Base-by-base conservation (phyloP, 1,140 invertebrate species). In the Macrobrachium nipponense region DNA sequence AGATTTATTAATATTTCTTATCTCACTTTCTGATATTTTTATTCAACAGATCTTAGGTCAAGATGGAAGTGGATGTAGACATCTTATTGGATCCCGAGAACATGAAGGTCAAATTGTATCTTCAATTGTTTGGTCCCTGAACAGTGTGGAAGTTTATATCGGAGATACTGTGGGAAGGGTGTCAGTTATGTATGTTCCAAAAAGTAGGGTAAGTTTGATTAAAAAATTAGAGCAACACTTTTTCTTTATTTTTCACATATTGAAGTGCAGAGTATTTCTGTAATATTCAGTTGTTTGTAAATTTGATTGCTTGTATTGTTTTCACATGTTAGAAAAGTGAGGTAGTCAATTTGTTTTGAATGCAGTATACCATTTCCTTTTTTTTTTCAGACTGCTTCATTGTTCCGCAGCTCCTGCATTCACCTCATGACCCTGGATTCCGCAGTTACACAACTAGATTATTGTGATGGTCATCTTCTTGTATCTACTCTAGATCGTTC, bases 341-440 rank as follows among this genome's bases (percentile, higher is more conserved):
- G 23, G 8, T 27, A 60, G 44, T 18, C 0, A 51, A 72, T 15
- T n/a, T 68, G 27, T 23, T 58, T 72, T 0, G 15, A 17, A 5
- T 60, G 12, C 60, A 59, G n/a, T 73, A 18, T 10, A 36, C 72
- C 44, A 18, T 5, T 70, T 17, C 18, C 18, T 14, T 70, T 23
- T 59, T 70, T 85, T 14, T 78, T 78, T 15, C 82, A 85, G 82
- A 85, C 82, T 58, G 82, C 76, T 43, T 70, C 76, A 15, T 60
- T 85, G 10, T 85, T 85, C 60, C n/a, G 76, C 59, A 85, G 62
- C 58, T 77, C 82, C 17, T 78, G 27, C 18, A 43, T 77, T 10
- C 82, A 85, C 68, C 64, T 85, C 61, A 85, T 85, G 82, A 85
- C 82, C 6, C 64, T 85, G 76, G 82, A 85, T 17, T 85, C 82